Evolutionary conservation across 2,888 invertebrate genomes (phyloP), one percentile per base, ranked within the genome.

Genomic region (Terebella lapidaria): DNA sequence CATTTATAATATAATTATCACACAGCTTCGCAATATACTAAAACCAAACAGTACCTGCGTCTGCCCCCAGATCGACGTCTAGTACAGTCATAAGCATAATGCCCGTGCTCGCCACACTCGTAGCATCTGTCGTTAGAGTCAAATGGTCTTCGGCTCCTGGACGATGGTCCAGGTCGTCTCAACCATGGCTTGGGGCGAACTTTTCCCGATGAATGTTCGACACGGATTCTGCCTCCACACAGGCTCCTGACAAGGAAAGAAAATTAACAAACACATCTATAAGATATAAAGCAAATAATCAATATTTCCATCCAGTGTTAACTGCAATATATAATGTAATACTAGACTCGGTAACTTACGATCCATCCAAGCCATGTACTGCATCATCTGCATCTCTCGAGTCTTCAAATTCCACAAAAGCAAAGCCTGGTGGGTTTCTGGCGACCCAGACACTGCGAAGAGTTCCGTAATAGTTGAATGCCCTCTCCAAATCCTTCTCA

Each of bases 61-160:
- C 61, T 35, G 22, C 64, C 64, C 22, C 60, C 62, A 4, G 68
- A 49, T 15, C 61, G 56, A 24, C 63, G 65, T 53, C 70, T 65
- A 15, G 71, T 65, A 81, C 94, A 94, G 79, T 94, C 92, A 69
- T 94, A 86, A 56, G 94, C 94, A 80, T 93, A 94, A 80, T 94
- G 94, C 5, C 94, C 94, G 66, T 92, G 85, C 73, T 92, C 92
- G 42, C 94, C 94, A 81, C 94, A 94, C 77, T 94, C 93, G 77
- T 94, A 94, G 81, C 94, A 94, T 64, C 91, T 88, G 82, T 94
- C 94, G 74, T 92, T 92, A 10, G 92, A 91, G 70, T 92, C 89
- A 74, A 91, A 89, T 24, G 91, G 89, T 54, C 88, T 66, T n/a
- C 75, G 63, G 35, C 29, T 63, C 61, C 53, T 59, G 53, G 45